Base-by-base conservation (phyloP, 2,113 vertebrate species). In the Urocitellus parryii region DNA sequence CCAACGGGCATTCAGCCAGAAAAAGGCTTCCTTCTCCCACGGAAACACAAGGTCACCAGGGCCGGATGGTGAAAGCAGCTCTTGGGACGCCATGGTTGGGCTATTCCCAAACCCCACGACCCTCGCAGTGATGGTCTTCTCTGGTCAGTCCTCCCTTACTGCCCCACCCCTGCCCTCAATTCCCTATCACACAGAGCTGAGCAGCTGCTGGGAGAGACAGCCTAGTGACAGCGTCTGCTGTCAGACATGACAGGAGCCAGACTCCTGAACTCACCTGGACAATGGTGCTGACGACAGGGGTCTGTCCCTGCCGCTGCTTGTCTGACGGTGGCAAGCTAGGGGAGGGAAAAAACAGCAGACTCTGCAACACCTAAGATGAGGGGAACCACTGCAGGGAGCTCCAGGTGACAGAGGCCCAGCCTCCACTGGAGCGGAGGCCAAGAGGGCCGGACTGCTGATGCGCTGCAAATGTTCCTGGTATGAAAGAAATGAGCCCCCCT, bases 301-400 rank as follows among this genome's bases (percentile, higher is more conserved):
- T 58, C 48, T 95, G 51, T 96, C 96, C 88, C 93, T 89, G 91
- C 94, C 92, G 90, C 97, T 97, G 87, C 94, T 97, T 95, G 92
- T 65, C 95, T 96, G 1, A 77, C 70, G n/a, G 29, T 12, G 24
- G 84, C 96, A 97, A 98, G 88, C 39, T 88, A 94, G 45, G 63
- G 87, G 61, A 93, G 84, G 76, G 76, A 39, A 77, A 56, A 56
- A 56, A 45, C 18, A 56, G 18, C 17, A 18, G 18, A 27, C 1
- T 56, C 32, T 2, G 58, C 5, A 86, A 48, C 34, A 29, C 58
- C 51, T 32, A 76, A 74, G 63, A 67, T 68, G 90, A 93, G 80
- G 77, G 93, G 97, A 91, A 87, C 97, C 97, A 96, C 87, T 92
- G 91, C 96, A 86, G 86, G 78, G 90, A 70, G 61, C 93, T 91